A percentile compares a stretch with the other conserved stretches of the same genome.
Evolutionary conservation across 2,113 vertebrate species (phyloP).

Genomic region (Ciconia boyciana): DNA sequence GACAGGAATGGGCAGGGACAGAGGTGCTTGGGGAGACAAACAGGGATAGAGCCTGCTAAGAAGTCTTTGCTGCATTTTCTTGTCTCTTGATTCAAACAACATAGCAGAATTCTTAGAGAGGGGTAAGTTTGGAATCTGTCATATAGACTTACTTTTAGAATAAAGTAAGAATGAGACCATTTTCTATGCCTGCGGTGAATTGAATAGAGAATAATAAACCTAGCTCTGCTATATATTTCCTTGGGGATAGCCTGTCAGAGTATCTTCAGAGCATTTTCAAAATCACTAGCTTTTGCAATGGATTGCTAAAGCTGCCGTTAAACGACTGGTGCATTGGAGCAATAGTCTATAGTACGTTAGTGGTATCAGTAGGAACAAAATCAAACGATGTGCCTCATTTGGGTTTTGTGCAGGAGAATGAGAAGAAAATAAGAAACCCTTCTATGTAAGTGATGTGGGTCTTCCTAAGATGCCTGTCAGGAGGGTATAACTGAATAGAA

Average conservation of each 20-base stretch:
- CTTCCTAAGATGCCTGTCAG: neutral
- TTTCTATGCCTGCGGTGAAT: neutral
- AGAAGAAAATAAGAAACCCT: neutral
- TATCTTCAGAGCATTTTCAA: neutral
- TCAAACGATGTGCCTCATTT: neutral
- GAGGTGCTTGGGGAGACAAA: neutral
- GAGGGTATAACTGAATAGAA: neutral
- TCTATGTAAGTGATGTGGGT: neutral
- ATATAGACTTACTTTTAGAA: neutral
- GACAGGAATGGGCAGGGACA: neutral
- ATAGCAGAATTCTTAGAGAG: neutral
- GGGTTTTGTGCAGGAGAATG: neutral
- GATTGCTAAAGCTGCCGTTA: neutral
- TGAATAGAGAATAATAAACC: neutral
- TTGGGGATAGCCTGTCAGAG: neutral
- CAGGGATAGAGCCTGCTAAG: accelerated
- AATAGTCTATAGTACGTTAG: neutral
- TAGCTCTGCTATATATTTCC: neutral
- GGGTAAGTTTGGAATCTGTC: neutral
- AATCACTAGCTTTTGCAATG: neutral
- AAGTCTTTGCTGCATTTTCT: neutral
- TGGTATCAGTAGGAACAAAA: neutral
- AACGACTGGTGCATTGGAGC: neutral
- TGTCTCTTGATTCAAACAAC: neutral
- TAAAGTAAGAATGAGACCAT: neutral